Base-by-base conservation (phyloP, 2,888 invertebrate species). In the Eilema depressum region DNA sequence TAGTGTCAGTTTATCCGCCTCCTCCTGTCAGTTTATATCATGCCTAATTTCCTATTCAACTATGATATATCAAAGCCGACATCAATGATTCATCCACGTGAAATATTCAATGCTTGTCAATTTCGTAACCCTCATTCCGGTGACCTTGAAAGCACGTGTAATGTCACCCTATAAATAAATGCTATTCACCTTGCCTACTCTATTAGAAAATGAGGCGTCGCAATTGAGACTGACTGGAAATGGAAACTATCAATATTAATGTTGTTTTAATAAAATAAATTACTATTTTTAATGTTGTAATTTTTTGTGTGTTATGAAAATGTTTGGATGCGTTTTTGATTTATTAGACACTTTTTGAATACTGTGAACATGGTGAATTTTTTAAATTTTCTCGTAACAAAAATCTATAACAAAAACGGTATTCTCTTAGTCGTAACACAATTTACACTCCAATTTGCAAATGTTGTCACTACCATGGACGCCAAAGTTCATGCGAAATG, bases 1-100 rank as follows among this genome's bases (percentile, higher is more conserved):
- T 53, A 53, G 20, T n/a, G n/a, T n/a, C n/a, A n/a, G 8, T 53
- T 53, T 53, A n/a, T 20, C n/a, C n/a, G n/a, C n/a, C n/a, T n/a
- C n/a, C n/a, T n/a, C n/a, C n/a, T n/a, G n/a, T n/a, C n/a, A n/a
- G 8, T 53, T 53, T 53, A n/a, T 20, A 53, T 5, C 20, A 53
- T 53, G n/a, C 2, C 20, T 53, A n/a, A n/a, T 53, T 53, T n/a
- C 53, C n/a, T 53, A 53, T 53, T 53, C 20, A 53, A n/a, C 53
- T 53, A 53, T n/a, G 53, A n/a, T 10, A 53, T 53, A 53, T 53
- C n/a, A 53, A n/a, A n/a, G 53, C n/a, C 53, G n/a, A 53, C 53
- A n/a, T n/a, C n/a, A 53, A 53, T 53, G 53, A 53, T 53, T 53
- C 53, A 53, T 53, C 53, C 7, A 53, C 10, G 1, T 53, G n/a